Evolutionary conservation across 2,888 invertebrate species (phyloP), one percentile per base, ranked within the genome.

Genomic region (Oligia fasciuncula): DNA sequence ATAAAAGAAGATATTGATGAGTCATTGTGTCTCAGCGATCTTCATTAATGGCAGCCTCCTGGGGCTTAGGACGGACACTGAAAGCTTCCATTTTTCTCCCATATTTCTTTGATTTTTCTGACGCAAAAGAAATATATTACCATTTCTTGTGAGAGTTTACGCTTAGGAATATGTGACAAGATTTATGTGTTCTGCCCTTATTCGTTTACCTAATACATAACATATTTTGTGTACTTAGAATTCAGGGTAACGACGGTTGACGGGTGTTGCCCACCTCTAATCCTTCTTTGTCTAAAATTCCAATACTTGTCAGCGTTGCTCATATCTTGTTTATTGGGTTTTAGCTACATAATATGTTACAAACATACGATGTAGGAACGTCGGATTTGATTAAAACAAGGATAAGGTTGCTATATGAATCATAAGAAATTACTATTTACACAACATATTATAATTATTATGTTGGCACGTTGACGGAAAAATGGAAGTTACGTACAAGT

Each of bases 111-210:
- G 68, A 77, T 79, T 78, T 79, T 73, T 76, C 67, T 57, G 43
- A 76, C 76, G 81, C 70, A 65, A 79, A 81, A 70, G 76, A 76
- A 79, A 67, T 66, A 68, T 79, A 80, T 84, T 84, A 79, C 66
- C 65, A 78, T 73, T 76, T 69, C 54, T 78, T 75, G 54, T 51
- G 46, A 77, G 72, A 70, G 65, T 84, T 79, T 73, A 73, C 72
- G 75, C 72, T 79, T 63, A 72, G 67, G 68, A 77, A 79, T 81
- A 76, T 79, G 63, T 72, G 72, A 75, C 74, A 83, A 78, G 85
- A 87, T 87, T 77, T 87, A 85, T 87, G 69, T 73, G 49, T 75
- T 73, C 19, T 43, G 68, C 54, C 67, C 75, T 68, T 60, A 70
- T 72, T 65, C 70, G 72, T 74, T 74, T 77, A 85, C 80, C 65